Evolutionary conservation across 1,140 invertebrate species (phyloP), one percentile per base, ranked within the genome.

Genomic region (Drosophila jambulina): DNA sequence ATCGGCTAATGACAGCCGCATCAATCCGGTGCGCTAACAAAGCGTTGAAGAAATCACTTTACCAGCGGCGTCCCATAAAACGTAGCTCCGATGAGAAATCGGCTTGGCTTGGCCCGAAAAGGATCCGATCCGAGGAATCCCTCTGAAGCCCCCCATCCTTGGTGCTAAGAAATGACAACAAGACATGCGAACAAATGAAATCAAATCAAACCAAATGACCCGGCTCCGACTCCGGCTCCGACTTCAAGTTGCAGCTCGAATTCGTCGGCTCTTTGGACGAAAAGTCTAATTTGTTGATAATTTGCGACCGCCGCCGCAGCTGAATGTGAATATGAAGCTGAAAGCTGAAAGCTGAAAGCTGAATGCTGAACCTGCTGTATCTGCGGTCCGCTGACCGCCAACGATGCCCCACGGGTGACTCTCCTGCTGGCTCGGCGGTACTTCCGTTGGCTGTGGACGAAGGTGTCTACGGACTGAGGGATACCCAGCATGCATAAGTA

Each of bases 21-120:
- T 91, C 79, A 91, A 91, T 91, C 85, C 90, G 83, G 60, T 87
- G 85, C 82, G 85, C 82, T 91, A 91, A 91, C 90, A 91, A 91
- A 91, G 85, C 90, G 90, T 91, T 91, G 90, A 91, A 91, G 90
- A 91, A 91, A 91, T 91, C 90, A 91, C 90, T 91, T 91, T 91
- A 91, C 90, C 90, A 91, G 82, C 85, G 90, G 90, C 90, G 84
- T 62, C 72, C 71, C 64, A 87, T 78, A 91, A 82, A 86, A 79
- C 75, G 75, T 51, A 40, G 43, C 25, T 38, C 63, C 48, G 64
- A 65, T 68, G 65, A 68, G 69, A 72, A 72, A 72, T 54, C 53
- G 34, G n/a, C 49, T 36, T 36, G 29, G 38, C 38, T 15, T n/a
- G 38, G 21, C 19, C 64, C 62, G 45, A 67, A 77, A 65, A 70